Conservation (phyloP, 2,888 invertebrate genomes). For the Palloptera scutellata region DNA sequence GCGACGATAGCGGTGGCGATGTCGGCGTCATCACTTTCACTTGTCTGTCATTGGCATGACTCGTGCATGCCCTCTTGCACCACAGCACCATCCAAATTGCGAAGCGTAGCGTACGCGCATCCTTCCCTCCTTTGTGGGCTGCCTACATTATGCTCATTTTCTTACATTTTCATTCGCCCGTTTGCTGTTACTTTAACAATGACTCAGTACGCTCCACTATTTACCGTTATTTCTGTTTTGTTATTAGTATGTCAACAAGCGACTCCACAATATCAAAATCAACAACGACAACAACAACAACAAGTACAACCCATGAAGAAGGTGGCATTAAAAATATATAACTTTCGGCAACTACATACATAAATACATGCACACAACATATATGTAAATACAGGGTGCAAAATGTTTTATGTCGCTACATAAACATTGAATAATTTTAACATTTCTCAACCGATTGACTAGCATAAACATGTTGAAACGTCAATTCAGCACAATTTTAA, state of each 20-base stretch:
- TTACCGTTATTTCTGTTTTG: constrained; percentile 35
- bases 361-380: neutral
- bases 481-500: no score
- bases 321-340: neutral
- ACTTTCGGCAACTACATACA: neutral
- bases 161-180: neutral
- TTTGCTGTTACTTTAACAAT: constrained; percentile 52
- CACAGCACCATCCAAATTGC: constrained; percentile 1
- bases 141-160: no score
- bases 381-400: no score
- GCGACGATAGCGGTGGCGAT: neutral
- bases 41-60: constrained; percentile 33
- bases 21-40: constrained; percentile 48
- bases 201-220: constrained; percentile 28
- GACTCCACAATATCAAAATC: constrained; percentile 43
- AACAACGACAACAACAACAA: constrained; percentile 25
- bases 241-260: constrained; percentile 52
- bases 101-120: no score
- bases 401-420: no score
- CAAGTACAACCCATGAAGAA: constrained; percentile 21
- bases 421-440: no score
- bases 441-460: no score
- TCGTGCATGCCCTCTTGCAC: constrained; percentile 27
- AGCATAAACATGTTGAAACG: no score
- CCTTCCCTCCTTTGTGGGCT: no score